Evolutionary conservation across 2,797 vertebrate species (phyloP), one percentile per base, ranked within the genome.

Genomic region (Babyrousa celebensis): DNA sequence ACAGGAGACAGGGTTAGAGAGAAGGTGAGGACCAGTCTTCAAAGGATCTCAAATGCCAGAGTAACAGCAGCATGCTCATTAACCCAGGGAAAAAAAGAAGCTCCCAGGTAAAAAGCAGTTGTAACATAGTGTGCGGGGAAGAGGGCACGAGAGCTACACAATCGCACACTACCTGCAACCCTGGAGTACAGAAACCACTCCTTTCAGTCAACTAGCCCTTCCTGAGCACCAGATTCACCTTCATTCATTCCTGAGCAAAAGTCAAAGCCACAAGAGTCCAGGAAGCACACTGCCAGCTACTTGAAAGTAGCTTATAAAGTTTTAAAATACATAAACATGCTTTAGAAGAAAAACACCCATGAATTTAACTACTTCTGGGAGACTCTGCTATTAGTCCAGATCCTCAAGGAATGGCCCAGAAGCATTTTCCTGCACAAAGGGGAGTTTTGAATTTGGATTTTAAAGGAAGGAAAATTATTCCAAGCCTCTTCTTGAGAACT

Each of bases 381-480:
- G 25, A 65, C 11, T 1, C 58, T 56, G 29, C 79, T 48, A 18
- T 88, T 65, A 89, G 78, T 54, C 32, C 68, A 85, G 11, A 93
- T 71, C 12, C 27, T 63, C n/a, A 77, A 82, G 40, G 18, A 65
- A 95, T 65, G n/a, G 58, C 29, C 68, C 48, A 52, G 54, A 23
- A 86, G 56, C 17, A 54, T 52, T 92, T 94, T 65, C 36, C 48
- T 82, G 7, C 21, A 84, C 18, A 20, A 82, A 65, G 5, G 5
- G 29, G 25, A 86, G 40, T 52, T 83, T 71, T 79, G 67, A 78
- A 71, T 23, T 85, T 94, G 79, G 52, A 94, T 93, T 32, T 54
- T 25, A 88, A 95, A 95, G 58, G 52, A 80, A 96, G 48, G 60
- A 83, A 84, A 93, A 89, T 83, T 21, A 96, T 63, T 84, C 58